phyloP scores from a whole-genome alignment of 2,888 invertebrate species.

The Synergus japonicus region DNA sequence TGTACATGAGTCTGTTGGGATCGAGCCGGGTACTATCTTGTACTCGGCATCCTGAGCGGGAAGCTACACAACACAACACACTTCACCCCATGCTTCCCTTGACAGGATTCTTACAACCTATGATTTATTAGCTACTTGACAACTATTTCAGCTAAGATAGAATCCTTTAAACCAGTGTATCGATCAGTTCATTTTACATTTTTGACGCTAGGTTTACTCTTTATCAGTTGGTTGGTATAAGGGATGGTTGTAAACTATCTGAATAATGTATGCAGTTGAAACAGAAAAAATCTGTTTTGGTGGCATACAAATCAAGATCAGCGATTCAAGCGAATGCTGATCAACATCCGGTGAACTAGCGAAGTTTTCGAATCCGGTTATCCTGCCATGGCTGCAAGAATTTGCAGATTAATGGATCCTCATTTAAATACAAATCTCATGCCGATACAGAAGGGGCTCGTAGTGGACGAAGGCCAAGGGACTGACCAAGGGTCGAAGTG shows the following conservation, averaged over 20 bases:
- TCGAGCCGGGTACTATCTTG: constrained; percentile 55
- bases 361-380: constrained; percentile 53
- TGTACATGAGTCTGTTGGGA: constrained; percentile 52
- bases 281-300: not conserved
- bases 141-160: not conserved
- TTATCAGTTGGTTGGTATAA: not conserved
- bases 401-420: constrained; percentile 75
- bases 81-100: constrained; percentile 5
- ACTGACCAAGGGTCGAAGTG: constrained; percentile 74
- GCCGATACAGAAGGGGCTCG: constrained; percentile 71
- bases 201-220: not conserved
- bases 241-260: not conserved
- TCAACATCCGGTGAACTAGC: constrained; percentile 52
- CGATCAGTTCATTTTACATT: not conserved
- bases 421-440: constrained; percentile 78
- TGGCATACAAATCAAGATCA: constrained; percentile 24
- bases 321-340: constrained; percentile 46
- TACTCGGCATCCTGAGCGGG: constrained; percentile 40
- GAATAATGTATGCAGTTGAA: not conserved
- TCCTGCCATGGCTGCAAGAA: constrained; percentile 70
- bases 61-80: constrained; percentile 31
- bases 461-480: constrained; percentile 61
- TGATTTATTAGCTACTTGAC: constrained; percentile 15
- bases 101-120: constrained; percentile 14
- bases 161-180: too few relatives aligned